Base-by-base conservation (phyloP, 2,113 vertebrate species). In the Terrapene triunguis region DNA sequence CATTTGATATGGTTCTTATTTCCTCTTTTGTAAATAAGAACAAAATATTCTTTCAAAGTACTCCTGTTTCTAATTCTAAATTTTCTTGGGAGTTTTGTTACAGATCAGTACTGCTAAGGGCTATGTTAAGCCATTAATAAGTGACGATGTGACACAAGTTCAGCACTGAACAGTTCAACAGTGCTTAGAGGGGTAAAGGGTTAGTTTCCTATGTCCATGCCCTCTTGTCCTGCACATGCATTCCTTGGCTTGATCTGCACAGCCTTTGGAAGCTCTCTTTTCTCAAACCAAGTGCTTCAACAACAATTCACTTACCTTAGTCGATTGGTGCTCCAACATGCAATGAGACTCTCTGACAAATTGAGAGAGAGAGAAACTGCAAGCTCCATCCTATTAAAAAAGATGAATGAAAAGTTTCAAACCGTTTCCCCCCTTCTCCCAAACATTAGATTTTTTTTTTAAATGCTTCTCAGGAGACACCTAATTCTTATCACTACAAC, bases 401-500 rank as follows among this genome's bases (percentile, higher is more conserved):
- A 17, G 44, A 57, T 17, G 14, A 81, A 11, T 5, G 24, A 2
- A 38, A 0, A 78, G 65, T 85, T 10, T 27, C 24, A 88, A 82
- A 84, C 80, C 16, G 6, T 22, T 74, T 78, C 4, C 62, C 4
- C 1, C 5, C 16, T 38, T 29, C 57, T 5, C 12, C 93, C 12
- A 50, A 32, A 29, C 10, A 14, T 54, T 10, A 8, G 50, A 84
- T 29, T 92, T 78, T 44, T 19, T 82, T 54, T 1, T 44, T 19
- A 44, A 72, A 38, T 90, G 14, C 2, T 6, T 92, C 95, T 82
- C 76, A 51, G 84, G 51, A 59, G 85, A 92, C 35, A 62, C 9
- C 4, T 47, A 1, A 51, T 84, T 89, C 96, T 80, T 22, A 59
- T 76, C 44, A 17, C 1, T 81, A 62, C 69, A 72, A 72, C 4